A percentile compares a stretch with the other conserved stretches of the same genome.
phyloP scores from a whole-genome alignment of 2,113 vertebrate genomes.

The Catagonus wagneri region DNA sequence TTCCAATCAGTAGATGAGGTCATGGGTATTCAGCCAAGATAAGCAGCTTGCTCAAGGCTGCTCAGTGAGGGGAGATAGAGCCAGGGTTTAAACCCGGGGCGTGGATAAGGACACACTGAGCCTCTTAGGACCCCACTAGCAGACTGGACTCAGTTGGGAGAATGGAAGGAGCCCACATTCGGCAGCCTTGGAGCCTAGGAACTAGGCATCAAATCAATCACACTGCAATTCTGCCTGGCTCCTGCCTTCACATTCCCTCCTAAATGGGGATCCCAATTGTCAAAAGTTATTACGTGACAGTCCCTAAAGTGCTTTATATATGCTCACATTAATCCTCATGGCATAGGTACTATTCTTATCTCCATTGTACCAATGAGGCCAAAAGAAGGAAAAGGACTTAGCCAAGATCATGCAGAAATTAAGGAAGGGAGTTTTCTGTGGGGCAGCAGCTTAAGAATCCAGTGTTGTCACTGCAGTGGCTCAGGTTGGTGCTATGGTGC shows the following conservation, averaged over 20 bases:
- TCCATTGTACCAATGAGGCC: background rate
- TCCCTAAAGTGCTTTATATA: background rate
- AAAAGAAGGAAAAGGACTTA: background rate
- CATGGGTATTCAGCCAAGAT: background rate
- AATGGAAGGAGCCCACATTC: background rate
- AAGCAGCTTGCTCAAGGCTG: background rate
- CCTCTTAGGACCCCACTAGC: background rate
- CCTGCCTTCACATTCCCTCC: background rate
- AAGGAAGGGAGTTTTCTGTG: background rate
- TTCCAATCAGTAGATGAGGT: background rate
- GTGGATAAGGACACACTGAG: background rate
- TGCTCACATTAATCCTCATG: background rate
- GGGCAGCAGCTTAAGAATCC: too few relatives aligned
- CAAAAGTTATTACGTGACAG: background rate
- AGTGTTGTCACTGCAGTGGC: too few relatives aligned
- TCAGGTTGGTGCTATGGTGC: too few relatives aligned
- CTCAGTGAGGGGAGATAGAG: background rate
- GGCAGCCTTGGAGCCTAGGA: background rate
- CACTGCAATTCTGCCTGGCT: background rate
- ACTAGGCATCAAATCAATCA: background rate
- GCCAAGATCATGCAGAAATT: background rate
- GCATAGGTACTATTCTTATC: background rate
- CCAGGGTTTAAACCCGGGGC: too few relatives aligned
- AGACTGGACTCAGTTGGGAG: background rate
- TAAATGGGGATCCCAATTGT: background rate